phyloP scores from a whole-genome alignment of 2,888 invertebrate species.

The Leistus spinibarbis region DNA sequence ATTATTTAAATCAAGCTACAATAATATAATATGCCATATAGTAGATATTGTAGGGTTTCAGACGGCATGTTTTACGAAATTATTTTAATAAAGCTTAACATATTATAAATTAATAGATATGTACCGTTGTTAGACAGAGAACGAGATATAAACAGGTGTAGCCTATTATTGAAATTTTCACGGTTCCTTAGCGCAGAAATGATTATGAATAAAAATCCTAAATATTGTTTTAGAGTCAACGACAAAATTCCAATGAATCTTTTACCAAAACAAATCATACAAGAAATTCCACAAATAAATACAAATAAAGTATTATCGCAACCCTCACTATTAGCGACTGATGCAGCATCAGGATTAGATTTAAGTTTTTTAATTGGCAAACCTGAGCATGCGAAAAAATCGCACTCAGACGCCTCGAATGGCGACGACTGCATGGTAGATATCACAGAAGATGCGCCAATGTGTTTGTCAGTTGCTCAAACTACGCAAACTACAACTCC shows the following conservation, averaged over 20 bases:
- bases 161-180: too few relatives aligned
- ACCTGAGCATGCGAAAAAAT: conserved; percentile 42
- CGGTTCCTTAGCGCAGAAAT: too few relatives aligned
- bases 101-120: too few relatives aligned
- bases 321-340: conserved; percentile 35
- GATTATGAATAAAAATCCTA: too few relatives aligned
- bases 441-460: conserved; percentile 55
- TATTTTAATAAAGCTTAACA: too few relatives aligned
- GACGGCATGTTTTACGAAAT: too few relatives aligned
- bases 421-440: conserved; percentile 66
- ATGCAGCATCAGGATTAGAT: conserved; percentile 53
- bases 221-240: conserved; percentile 59
- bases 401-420: conserved; percentile 42
- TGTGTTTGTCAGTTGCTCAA: conserved; percentile 1
- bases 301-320: conserved; percentile 27
- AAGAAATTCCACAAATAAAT: conserved; percentile 16
- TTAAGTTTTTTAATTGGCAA: conserved; percentile 62
- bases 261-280: conserved; percentile 53
- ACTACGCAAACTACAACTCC: conserved; percentile 33
- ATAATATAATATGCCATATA: too few relatives aligned
- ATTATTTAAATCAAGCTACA: too few relatives aligned
- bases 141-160: too few relatives aligned
- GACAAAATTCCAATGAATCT: conserved; percentile 72
- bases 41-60: too few relatives aligned
- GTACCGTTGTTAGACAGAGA: too few relatives aligned